phyloP scores from a whole-genome alignment of 92 coral and sea anemone species.

The Palythoa heliodiscus region DNA sequence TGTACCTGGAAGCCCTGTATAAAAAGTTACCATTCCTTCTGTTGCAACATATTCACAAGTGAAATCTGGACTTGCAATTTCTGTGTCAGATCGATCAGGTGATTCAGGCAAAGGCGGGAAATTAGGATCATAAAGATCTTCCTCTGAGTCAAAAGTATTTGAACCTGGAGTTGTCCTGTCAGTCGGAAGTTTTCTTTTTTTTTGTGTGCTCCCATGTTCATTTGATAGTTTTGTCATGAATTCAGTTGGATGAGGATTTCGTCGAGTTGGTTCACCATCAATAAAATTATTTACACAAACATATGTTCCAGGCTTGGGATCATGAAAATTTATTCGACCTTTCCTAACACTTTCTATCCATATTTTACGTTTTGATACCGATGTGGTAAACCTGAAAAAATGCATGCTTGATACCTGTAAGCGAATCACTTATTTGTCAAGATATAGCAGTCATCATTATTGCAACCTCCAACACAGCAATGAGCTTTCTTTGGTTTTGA shows the following conservation, averaged over 20 bases:
- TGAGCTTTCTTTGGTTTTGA: conserved; percentile 39
- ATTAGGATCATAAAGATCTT: conserved; percentile 5
- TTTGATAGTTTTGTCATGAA: conserved; percentile 41
- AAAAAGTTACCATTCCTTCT: conserved; percentile 32
- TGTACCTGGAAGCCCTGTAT: conserved; percentile 45
- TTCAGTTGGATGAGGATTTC: conserved; percentile 48
- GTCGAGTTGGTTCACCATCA: conserved; percentile 45
- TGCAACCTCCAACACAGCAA: conserved; percentile 55
- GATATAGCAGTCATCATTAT: conserved; percentile 52
- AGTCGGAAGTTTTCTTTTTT: conserved; percentile 20
- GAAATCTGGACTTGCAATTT: conserved; percentile 22
- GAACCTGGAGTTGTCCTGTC: conserved; percentile 10
- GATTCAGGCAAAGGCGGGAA: conserved; percentile 22
- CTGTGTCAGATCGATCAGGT: neutral
- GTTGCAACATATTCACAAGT: conserved; percentile 29
- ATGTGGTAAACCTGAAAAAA: conserved; percentile 21
- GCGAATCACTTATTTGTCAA: conserved; percentile 7
- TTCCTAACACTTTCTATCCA: conserved; percentile 43
- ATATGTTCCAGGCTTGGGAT: conserved; percentile 49
- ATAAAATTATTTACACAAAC: conserved; percentile 47
- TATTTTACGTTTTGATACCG: conserved; percentile 7
- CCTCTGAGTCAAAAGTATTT: conserved; percentile 22
- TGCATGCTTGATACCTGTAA: conserved; percentile 33
- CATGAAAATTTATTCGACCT: conserved; percentile 35
- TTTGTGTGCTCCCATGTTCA: conserved; percentile 40